Conservation (phyloP, 2,797 vertebrate genomes). For the Hapalemur alaotrensis region DNA sequence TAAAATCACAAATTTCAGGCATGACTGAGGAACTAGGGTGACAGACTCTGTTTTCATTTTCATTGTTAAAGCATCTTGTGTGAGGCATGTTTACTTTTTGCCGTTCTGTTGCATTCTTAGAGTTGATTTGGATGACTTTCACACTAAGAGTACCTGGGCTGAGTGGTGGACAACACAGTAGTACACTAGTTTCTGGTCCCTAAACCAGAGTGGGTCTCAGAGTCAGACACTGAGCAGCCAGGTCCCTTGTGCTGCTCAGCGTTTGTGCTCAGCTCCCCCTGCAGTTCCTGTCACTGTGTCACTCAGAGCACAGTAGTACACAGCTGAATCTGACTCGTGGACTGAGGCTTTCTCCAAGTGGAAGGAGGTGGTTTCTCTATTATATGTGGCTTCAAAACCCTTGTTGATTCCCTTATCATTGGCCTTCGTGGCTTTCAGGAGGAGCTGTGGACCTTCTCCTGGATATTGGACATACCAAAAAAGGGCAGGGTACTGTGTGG, state of each 20-base stretch:
- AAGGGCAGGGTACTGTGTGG: not conserved
- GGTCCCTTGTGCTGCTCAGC: not conserved
- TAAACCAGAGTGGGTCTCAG: not conserved
- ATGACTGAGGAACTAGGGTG: not conserved
- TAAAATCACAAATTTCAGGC: not conserved
- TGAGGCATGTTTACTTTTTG: not conserved
- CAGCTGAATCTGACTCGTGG: not conserved
- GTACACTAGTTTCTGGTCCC: no score
- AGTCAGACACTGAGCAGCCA: not conserved
- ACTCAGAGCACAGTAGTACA: conserved; percentile 36
- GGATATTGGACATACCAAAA: conserved; percentile 65
- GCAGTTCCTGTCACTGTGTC: conserved; percentile 14
- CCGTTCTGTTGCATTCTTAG: not conserved
- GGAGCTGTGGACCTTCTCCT: not conserved
- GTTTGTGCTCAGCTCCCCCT: not conserved
- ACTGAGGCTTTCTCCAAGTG: conserved; percentile 21
- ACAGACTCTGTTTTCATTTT: not conserved
- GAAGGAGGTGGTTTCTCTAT: not conserved
- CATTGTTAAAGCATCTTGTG: not conserved
- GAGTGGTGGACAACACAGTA: not conserved
- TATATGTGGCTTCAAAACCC: conserved; percentile 46
- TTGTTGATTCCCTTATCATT: not conserved
- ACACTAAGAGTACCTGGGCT: not conserved
- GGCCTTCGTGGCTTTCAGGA: not conserved
- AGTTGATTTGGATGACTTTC: not conserved